Evolutionary conservation across 2,113 vertebrate genomes (phyloP).

Genomic region (Stomatorhinus ivindoensis): DNA sequence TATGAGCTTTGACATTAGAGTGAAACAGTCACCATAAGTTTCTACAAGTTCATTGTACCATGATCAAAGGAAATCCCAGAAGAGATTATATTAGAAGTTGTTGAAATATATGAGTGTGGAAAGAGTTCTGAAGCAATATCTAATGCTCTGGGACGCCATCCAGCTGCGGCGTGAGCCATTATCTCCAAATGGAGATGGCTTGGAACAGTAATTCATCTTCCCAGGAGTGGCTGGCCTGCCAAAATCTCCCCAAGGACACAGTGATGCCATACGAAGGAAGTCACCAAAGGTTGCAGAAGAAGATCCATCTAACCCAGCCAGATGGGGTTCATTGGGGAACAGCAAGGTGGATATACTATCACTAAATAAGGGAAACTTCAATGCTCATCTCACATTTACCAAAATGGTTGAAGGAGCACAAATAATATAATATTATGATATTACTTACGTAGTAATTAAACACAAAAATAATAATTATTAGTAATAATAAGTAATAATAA

Average conservation of each 20-base stretch:
- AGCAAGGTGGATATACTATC: neutral
- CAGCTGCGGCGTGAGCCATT: neutral
- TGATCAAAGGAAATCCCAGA: neutral
- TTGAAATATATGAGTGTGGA: neutral
- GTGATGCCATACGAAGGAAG: neutral
- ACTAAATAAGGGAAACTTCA: neutral
- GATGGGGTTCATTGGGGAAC: neutral
- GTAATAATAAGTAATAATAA: no score
- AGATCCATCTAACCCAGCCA: neutral
- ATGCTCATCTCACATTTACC: neutral
- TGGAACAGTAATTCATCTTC: neutral
- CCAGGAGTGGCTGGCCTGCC: neutral
- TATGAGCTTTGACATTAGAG: neutral
- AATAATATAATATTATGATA: neutral
- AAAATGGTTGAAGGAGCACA: neutral
- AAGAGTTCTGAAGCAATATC: neutral
- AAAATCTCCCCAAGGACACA: neutral
- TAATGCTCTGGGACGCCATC: neutral
- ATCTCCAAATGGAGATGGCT: neutral
- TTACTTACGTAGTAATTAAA: neutral
- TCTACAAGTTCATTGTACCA: neutral
- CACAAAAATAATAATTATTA: no score
- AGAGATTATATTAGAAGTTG: neutral
- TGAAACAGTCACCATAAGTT: neutral
- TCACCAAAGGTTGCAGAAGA: neutral